Evolutionary conservation across 1,140 invertebrate species (phyloP).

Genomic region (Drosophila varians): DNA sequence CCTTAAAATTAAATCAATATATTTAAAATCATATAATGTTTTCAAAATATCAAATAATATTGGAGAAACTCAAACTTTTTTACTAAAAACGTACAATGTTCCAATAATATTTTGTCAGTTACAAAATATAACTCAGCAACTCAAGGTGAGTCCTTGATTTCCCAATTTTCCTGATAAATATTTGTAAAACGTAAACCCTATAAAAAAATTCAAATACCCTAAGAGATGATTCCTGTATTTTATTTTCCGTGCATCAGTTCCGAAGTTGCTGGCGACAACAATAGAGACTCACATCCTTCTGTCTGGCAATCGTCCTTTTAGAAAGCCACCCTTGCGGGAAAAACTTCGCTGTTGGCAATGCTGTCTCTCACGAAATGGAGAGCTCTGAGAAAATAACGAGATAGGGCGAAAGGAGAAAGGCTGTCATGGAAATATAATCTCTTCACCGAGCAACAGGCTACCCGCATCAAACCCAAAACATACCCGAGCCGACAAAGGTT

Average conservation of each 20-base stretch:
- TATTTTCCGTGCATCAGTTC: conserved; percentile 1
- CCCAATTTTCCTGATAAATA: too few species aligned
- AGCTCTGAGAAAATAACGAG: neutral
- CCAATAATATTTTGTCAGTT: too few species aligned
- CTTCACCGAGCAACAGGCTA: conserved; percentile 46
- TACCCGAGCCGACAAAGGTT: conserved; percentile 37
- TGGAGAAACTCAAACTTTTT: too few species aligned
- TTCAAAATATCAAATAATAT: too few species aligned
- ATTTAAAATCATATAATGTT: too few species aligned
- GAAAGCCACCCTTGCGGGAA: conserved; percentile 41
- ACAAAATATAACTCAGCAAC: too few species aligned
- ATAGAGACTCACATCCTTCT: conserved; percentile 59
- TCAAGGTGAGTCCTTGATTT: too few species aligned
- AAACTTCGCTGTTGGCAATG: conserved; percentile 59
- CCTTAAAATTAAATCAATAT: too few species aligned
- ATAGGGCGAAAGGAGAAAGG: conserved; percentile 1
- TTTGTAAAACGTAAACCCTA: too few species aligned
- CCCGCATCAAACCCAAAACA: conserved; percentile 72
- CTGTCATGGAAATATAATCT: conserved; percentile 26
- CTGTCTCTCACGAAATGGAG: conserved; percentile 11
- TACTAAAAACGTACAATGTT: too few species aligned
- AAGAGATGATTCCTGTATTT: neutral
- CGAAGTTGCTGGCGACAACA: conserved; percentile 47
- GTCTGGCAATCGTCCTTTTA: conserved; percentile 26
- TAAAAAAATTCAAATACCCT: too few species aligned